A percentile compares a stretch with the other conserved stretches of the same genome.
Evolutionary conservation across 2,113 vertebrate species (phyloP).

Genomic region (Xiphorhynchus elegans): DNA sequence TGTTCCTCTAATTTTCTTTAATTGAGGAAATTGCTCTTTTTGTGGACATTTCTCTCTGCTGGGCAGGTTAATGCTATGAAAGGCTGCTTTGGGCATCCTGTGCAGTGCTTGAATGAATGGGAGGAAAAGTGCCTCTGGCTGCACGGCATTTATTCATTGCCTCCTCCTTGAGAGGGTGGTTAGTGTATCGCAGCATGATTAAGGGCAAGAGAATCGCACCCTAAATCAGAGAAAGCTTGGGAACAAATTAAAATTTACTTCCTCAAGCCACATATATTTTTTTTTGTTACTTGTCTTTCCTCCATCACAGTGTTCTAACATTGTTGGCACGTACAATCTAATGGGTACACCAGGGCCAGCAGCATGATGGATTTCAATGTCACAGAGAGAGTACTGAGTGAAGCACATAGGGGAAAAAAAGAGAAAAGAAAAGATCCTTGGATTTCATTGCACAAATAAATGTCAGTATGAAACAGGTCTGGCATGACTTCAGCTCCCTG

Average conservation of each 20-base stretch:
- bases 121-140: background rate
- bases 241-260: constrained; percentile 33
- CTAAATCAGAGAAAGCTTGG: background rate
- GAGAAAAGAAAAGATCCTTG: constrained; percentile 3
- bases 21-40: background rate
- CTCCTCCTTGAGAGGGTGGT: background rate
- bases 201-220: background rate
- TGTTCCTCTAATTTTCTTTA: background rate
- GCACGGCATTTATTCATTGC: constrained; percentile 4
- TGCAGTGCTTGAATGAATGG: background rate
- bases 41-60: background rate
- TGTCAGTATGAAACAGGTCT: constrained; percentile 25
- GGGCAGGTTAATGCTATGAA: background rate
- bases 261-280: background rate
- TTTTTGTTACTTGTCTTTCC: background rate
- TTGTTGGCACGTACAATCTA: background rate
- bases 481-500: background rate
- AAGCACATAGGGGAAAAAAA: background rate
- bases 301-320: background rate
- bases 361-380: constrained; percentile 20
- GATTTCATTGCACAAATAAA: constrained; percentile 44
- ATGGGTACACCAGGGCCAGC: background rate
- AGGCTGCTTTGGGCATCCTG: background rate
- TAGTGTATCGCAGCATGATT: background rate
- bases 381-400: background rate